Evolutionary conservation across 2,888 invertebrate species (phyloP).

Genomic region (Cetonia aurata): DNA sequence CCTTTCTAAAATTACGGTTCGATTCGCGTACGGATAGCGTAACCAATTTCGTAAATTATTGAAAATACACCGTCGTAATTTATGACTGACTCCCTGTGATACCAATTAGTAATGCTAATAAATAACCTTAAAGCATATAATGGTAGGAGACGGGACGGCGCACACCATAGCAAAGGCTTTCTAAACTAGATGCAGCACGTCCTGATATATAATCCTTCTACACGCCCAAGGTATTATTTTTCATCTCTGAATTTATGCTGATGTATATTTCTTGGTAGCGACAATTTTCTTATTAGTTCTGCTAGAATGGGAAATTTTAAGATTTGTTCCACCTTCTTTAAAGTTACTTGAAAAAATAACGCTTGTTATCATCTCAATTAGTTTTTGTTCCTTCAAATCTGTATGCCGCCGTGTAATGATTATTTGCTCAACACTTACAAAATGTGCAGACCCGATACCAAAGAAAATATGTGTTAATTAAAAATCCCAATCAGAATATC

Average conservation of each 20-base stretch:
- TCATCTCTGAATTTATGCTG: conserved; percentile 21
- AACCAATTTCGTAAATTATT: conserved; percentile 34
- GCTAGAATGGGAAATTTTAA: background rate
- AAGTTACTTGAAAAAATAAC: too few relatives aligned
- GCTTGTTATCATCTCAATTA: too few relatives aligned
- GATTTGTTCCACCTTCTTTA: too few relatives aligned
- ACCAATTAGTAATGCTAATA: conserved; percentile 39
- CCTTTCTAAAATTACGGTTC: conserved; percentile 5
- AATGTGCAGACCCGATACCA: too few relatives aligned
- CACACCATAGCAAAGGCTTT: conserved; percentile 30
- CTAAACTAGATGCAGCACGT: conserved; percentile 31
- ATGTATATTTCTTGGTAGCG: conserved; percentile 29
- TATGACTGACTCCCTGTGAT: conserved; percentile 33
- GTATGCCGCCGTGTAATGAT: too few relatives aligned
- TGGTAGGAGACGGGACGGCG: conserved; percentile 24
- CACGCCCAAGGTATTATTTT: conserved; percentile 35
- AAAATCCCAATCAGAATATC: too few relatives aligned
- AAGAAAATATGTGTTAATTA: too few relatives aligned
- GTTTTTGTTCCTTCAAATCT: too few relatives aligned
- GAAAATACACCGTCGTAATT: conserved; percentile 33
- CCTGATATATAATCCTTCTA: conserved; percentile 30
- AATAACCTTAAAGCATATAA: conserved; percentile 31
- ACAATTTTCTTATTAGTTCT: conserved; percentile 20
- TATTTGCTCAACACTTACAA: too few relatives aligned
- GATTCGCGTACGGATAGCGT: conserved; percentile 18